A percentile compares a stretch with the other conserved stretches of the same genome.
Conservation (phyloP, 2,888 invertebrate genomes). For the Nemotelus nigrinus region DNA sequence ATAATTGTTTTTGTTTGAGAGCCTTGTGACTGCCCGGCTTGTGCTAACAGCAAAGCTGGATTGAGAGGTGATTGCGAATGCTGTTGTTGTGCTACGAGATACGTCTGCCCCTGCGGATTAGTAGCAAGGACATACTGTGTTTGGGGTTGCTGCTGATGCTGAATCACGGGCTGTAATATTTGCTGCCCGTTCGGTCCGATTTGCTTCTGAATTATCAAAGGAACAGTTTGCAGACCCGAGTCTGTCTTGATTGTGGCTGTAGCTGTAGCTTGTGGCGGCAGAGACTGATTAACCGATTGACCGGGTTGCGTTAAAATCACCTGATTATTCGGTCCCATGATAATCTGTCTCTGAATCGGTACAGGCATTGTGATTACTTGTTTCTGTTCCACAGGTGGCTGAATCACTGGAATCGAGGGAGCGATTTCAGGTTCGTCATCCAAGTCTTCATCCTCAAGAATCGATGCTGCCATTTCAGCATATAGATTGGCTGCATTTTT, state of each 20-base stretch:
- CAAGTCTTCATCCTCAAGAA: conserved; percentile 81
- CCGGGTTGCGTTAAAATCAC: conserved; percentile 54
- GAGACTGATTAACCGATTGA: conserved; percentile 40
- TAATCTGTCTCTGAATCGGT: conserved; percentile 60
- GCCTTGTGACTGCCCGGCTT: conserved; percentile 73
- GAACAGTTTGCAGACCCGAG: conserved; percentile 63
- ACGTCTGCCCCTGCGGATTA: conserved; percentile 69
- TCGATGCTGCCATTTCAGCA: conserved; percentile 85
- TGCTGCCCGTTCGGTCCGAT: conserved; percentile 54
- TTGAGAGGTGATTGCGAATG: conserved; percentile 66
- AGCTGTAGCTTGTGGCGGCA: conserved; percentile 55
- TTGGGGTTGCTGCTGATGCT: conserved; percentile 62
- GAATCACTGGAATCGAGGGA: conserved; percentile 52
- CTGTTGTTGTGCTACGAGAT: conserved; percentile 74
- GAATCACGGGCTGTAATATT: conserved; percentile 59
- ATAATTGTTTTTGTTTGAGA: conserved; percentile 76
- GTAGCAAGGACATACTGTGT: conserved; percentile 64
- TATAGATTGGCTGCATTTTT: conserved; percentile 87
- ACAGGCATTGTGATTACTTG: conserved; percentile 60
- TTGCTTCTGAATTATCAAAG: conserved; percentile 61
- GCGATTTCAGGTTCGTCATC: conserved; percentile 59
- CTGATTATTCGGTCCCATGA: conserved; percentile 59
- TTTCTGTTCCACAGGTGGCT: conserved; percentile 57
- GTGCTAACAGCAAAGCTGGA: conserved; percentile 72
- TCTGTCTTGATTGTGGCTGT: conserved; percentile 63